Evolutionary conservation across 2,888 invertebrate genomes (phyloP).

Genomic region (Idaea biselata): DNA sequence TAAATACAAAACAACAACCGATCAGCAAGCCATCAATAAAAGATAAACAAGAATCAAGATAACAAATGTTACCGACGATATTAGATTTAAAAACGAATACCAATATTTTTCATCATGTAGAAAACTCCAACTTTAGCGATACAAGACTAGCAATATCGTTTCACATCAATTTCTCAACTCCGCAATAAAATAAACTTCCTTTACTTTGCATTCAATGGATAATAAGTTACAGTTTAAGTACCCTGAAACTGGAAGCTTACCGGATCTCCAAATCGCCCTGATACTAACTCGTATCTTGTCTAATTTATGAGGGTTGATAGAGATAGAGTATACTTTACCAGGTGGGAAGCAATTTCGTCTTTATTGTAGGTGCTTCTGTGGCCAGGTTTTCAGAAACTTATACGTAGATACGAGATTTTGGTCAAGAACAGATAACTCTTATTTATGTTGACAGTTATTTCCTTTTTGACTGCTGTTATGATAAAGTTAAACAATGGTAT

Average conservation of each 20-base stretch:
- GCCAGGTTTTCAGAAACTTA: constrained; percentile 1
- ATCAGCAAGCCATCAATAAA: too few relatives aligned
- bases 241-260: constrained; percentile 11
- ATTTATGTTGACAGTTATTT: constrained; percentile 4
- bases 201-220: constrained; percentile 10
- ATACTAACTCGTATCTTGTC: constrained; percentile 20
- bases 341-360: constrained; percentile 19
- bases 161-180: background rate
- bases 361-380: constrained; percentile 11
- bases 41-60: background rate
- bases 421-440: constrained; percentile 2
- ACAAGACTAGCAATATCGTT: background rate
- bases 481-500: background rate
- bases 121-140: background rate
- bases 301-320: constrained; percentile 20
- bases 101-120: background rate
- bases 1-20: too few relatives aligned
- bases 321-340: constrained; percentile 13
- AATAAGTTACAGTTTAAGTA: constrained; percentile 15
- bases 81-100: background rate
- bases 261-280: constrained; percentile 11
- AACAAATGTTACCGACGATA: background rate
- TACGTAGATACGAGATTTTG: constrained; percentile 1
- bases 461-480: background rate
- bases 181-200: constrained; percentile 4